phyloP scores from a whole-genome alignment of 2,113 vertebrate genomes.

The Puntigrus tetrazona region DNA sequence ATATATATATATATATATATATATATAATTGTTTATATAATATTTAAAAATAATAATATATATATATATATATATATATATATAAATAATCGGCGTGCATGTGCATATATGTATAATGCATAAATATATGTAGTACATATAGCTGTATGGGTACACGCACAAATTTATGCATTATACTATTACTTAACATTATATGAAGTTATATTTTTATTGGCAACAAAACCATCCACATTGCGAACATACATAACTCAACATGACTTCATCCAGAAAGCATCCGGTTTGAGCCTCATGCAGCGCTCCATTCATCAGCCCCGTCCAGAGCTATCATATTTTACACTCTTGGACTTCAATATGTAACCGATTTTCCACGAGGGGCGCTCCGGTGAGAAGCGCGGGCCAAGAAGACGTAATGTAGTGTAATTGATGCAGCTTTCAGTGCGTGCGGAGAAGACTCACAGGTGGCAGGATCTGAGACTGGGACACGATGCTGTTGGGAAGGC shows the following conservation, averaged over 20 bases:
- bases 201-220: neutral
- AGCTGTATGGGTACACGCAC: too few relatives aligned
- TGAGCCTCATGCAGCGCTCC: neutral
- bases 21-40: too few relatives aligned
- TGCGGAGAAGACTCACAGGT: slow-evolving; percentile 74
- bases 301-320: neutral
- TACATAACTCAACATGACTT: neutral
- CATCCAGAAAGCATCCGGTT: neutral
- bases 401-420: neutral
- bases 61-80: too few relatives aligned
- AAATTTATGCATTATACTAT: too few relatives aligned
- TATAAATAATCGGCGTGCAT: too few relatives aligned
- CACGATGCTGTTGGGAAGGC: slow-evolving; percentile 92
- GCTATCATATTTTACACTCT: neutral
- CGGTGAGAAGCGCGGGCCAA: neutral
- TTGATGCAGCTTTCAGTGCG: neutral
- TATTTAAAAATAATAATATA: too few relatives aligned
- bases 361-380: neutral
- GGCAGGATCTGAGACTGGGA: slow-evolving; percentile 94
- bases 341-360: neutral
- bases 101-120: too few relatives aligned
- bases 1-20: too few relatives aligned
- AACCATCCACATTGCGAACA: too few relatives aligned
- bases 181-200: neutral
- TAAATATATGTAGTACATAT: too few relatives aligned